phyloP scores from a whole-genome alignment of 1,140 invertebrate genomes.

The Oncopeltus fasciatus region DNA sequence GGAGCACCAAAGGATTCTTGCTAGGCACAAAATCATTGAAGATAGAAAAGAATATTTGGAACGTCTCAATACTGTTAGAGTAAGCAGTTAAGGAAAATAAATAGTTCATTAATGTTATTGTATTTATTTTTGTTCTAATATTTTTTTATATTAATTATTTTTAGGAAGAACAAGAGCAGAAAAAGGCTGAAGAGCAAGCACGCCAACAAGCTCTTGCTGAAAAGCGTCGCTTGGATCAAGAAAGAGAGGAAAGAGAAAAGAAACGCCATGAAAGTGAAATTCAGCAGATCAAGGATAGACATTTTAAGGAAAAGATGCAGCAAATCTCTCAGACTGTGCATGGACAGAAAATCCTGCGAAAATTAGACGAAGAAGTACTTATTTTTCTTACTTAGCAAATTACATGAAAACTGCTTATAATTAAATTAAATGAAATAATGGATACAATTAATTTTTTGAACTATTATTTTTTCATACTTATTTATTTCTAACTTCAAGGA shows the following conservation, averaged over 20 bases:
- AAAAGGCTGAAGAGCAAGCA: conserved; percentile 66
- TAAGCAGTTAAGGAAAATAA: conserved; percentile 22
- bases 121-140: background rate
- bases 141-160: conserved; percentile 10
- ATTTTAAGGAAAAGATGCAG: conserved; percentile 71
- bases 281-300: conserved; percentile 69
- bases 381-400: no score
- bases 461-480: no score
- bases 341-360: conserved; percentile 82
- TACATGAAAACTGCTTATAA: no score
- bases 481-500: no score
- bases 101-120: background rate
- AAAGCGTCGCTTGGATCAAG: conserved; percentile 70
- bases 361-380: conserved; percentile 81
- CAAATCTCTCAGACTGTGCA: conserved; percentile 79
- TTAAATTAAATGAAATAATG: no score
- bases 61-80: conserved; percentile 65
- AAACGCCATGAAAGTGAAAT: conserved; percentile 67
- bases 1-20: conserved; percentile 76
- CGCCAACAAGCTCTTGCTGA: conserved; percentile 67
- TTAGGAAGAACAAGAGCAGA: conserved; percentile 74
- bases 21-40: conserved; percentile 88
- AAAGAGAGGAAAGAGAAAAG: conserved; percentile 67
- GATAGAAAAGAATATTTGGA: conserved; percentile 91
- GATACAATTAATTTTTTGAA: no score